phyloP scores from a whole-genome alignment of 2,888 invertebrate genomes.

The Apamea crenata region DNA sequence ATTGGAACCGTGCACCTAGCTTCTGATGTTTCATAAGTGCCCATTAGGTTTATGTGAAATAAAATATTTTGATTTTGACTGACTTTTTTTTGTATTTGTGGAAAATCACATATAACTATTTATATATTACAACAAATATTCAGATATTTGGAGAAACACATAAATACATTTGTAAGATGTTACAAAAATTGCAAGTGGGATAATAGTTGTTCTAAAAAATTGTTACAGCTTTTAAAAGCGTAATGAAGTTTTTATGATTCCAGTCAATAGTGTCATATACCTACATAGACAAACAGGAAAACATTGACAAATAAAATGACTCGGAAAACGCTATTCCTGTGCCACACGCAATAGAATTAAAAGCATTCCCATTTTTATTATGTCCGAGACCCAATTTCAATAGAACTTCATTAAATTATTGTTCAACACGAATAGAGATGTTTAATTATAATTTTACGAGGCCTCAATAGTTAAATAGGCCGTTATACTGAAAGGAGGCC shows the following conservation, averaged over 20 bases:
- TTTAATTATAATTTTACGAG: constrained; percentile 63
- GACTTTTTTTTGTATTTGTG: neutral
- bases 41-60: too few species aligned
- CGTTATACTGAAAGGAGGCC: constrained; percentile 55
- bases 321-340: constrained; percentile 35
- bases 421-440: constrained; percentile 49
- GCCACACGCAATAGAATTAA: constrained; percentile 43
- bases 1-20: too few species aligned
- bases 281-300: constrained; percentile 56
- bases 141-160: neutral
- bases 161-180: constrained; percentile 3
- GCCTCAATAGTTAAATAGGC: constrained; percentile 60
- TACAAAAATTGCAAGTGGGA: constrained; percentile 8
- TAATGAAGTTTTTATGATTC: constrained; percentile 21
- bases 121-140: too few species aligned
- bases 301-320: constrained; percentile 47
- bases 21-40: too few species aligned
- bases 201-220: neutral
- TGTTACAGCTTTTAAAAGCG: constrained; percentile 16
- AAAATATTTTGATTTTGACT: too few species aligned
- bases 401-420: constrained; percentile 52
- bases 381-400: constrained; percentile 45
- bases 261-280: constrained; percentile 29
- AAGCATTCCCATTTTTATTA: constrained; percentile 60
- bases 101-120: neutral